Evolutionary conservation across 2,888 invertebrate species (phyloP), one percentile per base, ranked within the genome.

Genomic region (Apodemia duryi): DNA sequence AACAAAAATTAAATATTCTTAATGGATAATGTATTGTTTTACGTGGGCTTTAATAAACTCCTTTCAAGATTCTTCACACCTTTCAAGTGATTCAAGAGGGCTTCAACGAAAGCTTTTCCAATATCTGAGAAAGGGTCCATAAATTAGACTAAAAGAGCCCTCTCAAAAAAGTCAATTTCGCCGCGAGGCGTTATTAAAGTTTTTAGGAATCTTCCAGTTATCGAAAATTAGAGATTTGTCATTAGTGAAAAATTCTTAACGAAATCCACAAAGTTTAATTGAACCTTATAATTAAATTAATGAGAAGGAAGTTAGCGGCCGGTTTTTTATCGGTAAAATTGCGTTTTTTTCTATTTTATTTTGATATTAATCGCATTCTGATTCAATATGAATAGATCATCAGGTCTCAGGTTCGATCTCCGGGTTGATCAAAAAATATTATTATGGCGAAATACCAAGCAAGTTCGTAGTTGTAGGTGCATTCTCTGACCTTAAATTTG

Each of bases 71-170:
- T 67, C 67, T 67, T 69, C 66, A 65, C 70, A 66, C 66, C 68
- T 67, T 64, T 62, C 65, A 62, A 57, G 66, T 67, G 69, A 65
- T 68, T 69, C 69, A 43, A 63, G 71, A 71, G 57, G 61, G 64
- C 52, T 66, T 66, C 64, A 62, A 49, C 61, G 65, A 70, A 71
- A 73, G 73, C 71, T 70, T 75, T 75, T 75, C 71, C 74, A 74
- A 74, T 75, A 74, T 73, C 69, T 64, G 65, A 65, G 62, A 29
- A 64, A 72, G 76, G 76, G 75, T 76, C 73, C 76, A 76, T 75
- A 76, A 75, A 76, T 76, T 76, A 76, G 11, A 29, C 54, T 54
- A 54, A 54, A 72, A 69, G 70, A 67, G 43, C 67, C 65, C 69
- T 66, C 70, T 73, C 71, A 68, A 75, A 72, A 73, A 72, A 73